Base-by-base conservation (phyloP, 2,888 invertebrate species). In the Lithophane socia region DNA sequence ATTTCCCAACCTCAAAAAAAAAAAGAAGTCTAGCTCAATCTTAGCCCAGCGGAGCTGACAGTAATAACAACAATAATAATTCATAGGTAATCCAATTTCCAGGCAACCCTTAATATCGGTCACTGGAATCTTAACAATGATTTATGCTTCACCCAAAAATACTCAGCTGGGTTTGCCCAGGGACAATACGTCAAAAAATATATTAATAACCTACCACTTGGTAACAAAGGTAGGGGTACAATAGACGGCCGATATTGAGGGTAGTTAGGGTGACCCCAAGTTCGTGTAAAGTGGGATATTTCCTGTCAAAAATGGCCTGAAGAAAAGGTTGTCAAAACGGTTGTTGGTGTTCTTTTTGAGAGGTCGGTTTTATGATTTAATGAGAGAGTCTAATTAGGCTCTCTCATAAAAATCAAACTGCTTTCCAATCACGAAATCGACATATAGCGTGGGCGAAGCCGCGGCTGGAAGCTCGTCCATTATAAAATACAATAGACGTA, bases 201-300 rank as follows among this genome's bases (percentile, higher is more conserved):
- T 89, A 89, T 86, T 89, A 90, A 91, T 91, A 91, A 88, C 86
- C 85, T 79, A 79, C 81, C 86, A 87, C 79, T 75, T 60, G 67
- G 83, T 86, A 89, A 91, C 90, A 92, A 88, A 87, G 88, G 83
- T 79, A 67, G 66, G 63, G 79, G 81, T 89, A 92, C 92, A 92
- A 92, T 86, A 87, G 92, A 81, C 87, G 89, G 84, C 92, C 91
- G 91, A 88, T 88, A 91, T 92, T 86, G 78, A 75, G 78, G 80
- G 74, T 70, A 79, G 60, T 8, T 75, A 72, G 75, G 60, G 79
- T 1, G 24, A 52, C 84, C 69, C 71, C 56, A 44, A 37, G 0
- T 44, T 1, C 18, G 21, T 3, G 4, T 0, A 65, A 56, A 10
- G 12, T 24, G 1, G 64, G 73, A 79, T 3, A 77, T 1, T 5